Evolutionary conservation across 1,140 invertebrate species (phyloP).

Genomic region (Sinonovacula constricta): DNA sequence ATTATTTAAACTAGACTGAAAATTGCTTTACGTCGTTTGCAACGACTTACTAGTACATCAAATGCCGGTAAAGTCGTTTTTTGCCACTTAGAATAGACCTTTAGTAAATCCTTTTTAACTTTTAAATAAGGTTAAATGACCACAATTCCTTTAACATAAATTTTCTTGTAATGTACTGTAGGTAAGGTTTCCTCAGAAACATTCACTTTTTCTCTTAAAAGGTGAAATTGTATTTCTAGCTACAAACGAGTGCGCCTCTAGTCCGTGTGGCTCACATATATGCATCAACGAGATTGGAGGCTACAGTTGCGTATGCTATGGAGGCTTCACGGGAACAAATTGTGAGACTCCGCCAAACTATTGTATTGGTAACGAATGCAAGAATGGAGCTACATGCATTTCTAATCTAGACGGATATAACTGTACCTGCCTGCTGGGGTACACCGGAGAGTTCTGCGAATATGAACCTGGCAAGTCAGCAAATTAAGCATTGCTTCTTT

Average conservation of each 20-base stretch:
- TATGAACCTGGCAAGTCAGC: neutral
- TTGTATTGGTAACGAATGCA: slow-evolving; percentile 9
- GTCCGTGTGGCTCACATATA: slow-evolving; percentile 22
- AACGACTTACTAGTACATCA: too few relatives aligned
- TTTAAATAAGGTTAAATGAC: too few relatives aligned
- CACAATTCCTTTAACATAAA: too few relatives aligned
- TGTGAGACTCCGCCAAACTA: slow-evolving; percentile 8
- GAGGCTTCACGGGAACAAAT: neutral
- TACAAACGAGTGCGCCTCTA: slow-evolving; percentile 8
- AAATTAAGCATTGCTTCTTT: too few relatives aligned
- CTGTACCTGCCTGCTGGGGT: slow-evolving; percentile 1
- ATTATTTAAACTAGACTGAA: too few relatives aligned
- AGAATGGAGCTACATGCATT: neutral
- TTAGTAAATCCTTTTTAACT: too few relatives aligned
- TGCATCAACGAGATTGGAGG: slow-evolving; percentile 21
- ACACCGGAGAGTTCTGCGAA: slow-evolving; percentile 3
- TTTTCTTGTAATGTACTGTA: too few relatives aligned
- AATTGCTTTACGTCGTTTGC: too few relatives aligned
- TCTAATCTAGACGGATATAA: neutral
- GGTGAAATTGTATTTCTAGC: neutral
- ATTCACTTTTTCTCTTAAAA: too few relatives aligned
- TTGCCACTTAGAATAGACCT: too few relatives aligned
- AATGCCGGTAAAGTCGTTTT: too few relatives aligned
- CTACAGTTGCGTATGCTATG: slow-evolving; percentile 11
- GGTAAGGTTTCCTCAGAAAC: too few relatives aligned